These are phyloP conservation scores for Clarias platycephalus DNA, from an alignment of 2,797 vertebrate species.

Conservation along the genomic window DNA sequence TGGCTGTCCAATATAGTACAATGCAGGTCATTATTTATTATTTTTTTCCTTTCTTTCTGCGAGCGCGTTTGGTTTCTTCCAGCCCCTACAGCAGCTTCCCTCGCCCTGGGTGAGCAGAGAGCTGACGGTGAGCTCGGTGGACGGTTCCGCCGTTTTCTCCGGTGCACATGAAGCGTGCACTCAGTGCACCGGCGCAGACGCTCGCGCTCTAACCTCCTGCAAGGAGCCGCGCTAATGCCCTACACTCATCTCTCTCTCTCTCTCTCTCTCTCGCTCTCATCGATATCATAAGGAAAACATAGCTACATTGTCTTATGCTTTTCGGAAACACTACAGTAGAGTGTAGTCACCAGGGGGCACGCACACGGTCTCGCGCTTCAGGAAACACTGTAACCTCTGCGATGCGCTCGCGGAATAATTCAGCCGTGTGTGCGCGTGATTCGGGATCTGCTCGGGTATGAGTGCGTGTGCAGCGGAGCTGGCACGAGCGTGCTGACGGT, in stretches of 20 bases:
- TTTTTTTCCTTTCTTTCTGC: too few species aligned
- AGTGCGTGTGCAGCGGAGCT: constrained; percentile 64
- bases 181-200: constrained; percentile 29
- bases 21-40: background rate
- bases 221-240: constrained; percentile 48
- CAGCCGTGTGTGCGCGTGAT: constrained; percentile 37
- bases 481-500: constrained; percentile 67
- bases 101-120: background rate
- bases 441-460: constrained; percentile 40
- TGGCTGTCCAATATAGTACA: background rate
- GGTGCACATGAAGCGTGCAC: background rate
- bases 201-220: constrained; percentile 25
- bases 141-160: constrained; percentile 1
- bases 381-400: constrained; percentile 68
- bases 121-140: background rate
- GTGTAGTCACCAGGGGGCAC: constrained; percentile 83
- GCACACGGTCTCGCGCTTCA: constrained; percentile 76
- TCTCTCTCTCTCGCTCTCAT: constrained; percentile 69
- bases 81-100: background rate
- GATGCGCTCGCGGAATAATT: constrained; percentile 51
- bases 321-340: constrained; percentile 65
- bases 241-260: constrained; percentile 60
- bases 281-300: constrained; percentile 65
- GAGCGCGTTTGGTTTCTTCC: background rate
- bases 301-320: constrained; percentile 66